Evolutionary conservation across 35 echinoderm and acorn worm genomes (phyloP), one percentile per base, ranked within the genome.

Genomic region (Lytechinus variegatus): DNA sequence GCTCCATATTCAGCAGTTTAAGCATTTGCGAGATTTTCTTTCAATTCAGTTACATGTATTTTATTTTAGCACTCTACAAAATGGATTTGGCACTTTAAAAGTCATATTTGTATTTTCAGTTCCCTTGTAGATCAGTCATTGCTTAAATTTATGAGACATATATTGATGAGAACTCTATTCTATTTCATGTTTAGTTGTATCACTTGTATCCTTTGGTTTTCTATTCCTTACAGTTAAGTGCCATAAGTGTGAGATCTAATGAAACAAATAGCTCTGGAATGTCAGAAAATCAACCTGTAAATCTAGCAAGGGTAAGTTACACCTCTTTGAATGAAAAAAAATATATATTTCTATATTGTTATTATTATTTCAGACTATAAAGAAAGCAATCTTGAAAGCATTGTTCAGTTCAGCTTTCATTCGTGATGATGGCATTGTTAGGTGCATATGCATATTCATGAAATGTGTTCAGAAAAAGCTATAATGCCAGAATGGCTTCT

Each of bases 221-320:
- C 66, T 7, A 16, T 79, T 90, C 10, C 24, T 54, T 52, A 90
- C 28, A 92, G 91, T 29, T 93, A 27, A 93, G 91, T 93, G 91
- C 91, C 27, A 91, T 96, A 9, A 96, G 95, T 91, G 95, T 96
- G 27, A 54, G 89, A 61, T 96, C 95, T 7, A 96, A 89, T 53
- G 95, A 96, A 92, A 96, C 95, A 55, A 92, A 44, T 87, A 96
- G 95, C 56, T 96, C 95, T 96, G 95, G 95, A 28, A 86, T 96
- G 19, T 96, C 95, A 53, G 95, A 96, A 52, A 96, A 89, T 72
- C 95, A 96, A 53, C 95, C 95, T 89, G 52, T 91, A 24, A 57
- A 52, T 7, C 44, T 92, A 61, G 95, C 86, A 61, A 96, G 95
- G 92, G 92, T 93, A 57, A 93, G 92, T 16, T 87, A 58, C 56